phyloP scores from a whole-genome alignment of 2,888 invertebrate species.

The Bruchidius siliquastri region DNA sequence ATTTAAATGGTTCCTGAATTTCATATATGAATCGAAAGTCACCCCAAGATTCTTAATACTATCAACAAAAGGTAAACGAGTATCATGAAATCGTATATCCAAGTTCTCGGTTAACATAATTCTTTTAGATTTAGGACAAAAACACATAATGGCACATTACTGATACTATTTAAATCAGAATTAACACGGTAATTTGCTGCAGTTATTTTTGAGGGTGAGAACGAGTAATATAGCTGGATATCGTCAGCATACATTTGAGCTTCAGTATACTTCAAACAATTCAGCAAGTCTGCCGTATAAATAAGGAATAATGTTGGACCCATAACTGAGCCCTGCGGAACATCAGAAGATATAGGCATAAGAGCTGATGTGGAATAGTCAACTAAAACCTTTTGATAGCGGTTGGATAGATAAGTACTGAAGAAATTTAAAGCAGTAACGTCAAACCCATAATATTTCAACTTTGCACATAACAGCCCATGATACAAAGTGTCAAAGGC shows the following conservation, averaged over 20 bases:
- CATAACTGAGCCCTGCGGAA: conserved; percentile 1
- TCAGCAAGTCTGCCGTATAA: neutral
- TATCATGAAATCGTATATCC: too few relatives aligned
- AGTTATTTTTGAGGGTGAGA: neutral
- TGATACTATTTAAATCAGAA: neutral
- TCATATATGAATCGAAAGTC: too few relatives aligned
- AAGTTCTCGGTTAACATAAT: too few relatives aligned
- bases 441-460: neutral
- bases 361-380: neutral
- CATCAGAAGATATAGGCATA: neutral
- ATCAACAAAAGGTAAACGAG: too few relatives aligned
- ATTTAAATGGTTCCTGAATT: too few relatives aligned
- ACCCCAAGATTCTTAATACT: too few relatives aligned
- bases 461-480: neutral
- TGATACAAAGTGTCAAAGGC: too few relatives aligned
- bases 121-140: too few relatives aligned
- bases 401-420: neutral
- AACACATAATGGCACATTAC: too few relatives aligned
- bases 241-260: neutral
- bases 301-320: neutral
- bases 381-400: neutral
- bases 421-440: neutral
- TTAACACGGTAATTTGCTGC: neutral
- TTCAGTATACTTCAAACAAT: neutral
- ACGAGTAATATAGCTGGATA: neutral